These are phyloP conservation scores for Mustelus asterias DNA, from an alignment of 2,113 vertebrate genomes.

Conservation along the genomic window DNA sequence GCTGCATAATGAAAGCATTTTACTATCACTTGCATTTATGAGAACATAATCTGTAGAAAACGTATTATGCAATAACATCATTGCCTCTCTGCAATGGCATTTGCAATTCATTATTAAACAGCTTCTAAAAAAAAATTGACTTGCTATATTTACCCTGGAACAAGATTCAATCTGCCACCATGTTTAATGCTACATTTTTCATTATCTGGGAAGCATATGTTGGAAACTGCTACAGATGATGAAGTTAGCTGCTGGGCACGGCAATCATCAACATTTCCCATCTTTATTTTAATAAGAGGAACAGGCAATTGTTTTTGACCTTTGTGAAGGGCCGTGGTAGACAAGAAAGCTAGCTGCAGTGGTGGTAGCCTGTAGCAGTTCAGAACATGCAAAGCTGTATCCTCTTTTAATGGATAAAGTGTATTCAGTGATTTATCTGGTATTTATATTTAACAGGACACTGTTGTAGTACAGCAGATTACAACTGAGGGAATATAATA, in stretches of 20 bases:
- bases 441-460: slow-evolving; percentile 33
- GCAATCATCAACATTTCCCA: slow-evolving; percentile 67
- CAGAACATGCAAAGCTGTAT: slow-evolving; percentile 71
- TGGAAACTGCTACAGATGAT: slow-evolving; percentile 78
- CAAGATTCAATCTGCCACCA: slow-evolving; percentile 84
- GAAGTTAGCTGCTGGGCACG: slow-evolving; percentile 86
- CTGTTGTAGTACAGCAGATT: slow-evolving; percentile 32
- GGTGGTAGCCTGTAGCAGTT: slow-evolving; percentile 63
- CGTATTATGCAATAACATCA: slow-evolving; percentile 80
- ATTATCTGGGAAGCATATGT: slow-evolving; percentile 92
- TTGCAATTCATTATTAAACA: slow-evolving; percentile 84
- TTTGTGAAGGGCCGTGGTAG: slow-evolving; percentile 85
- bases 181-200: slow-evolving; percentile 90
- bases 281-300: slow-evolving; percentile 79
- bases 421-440: slow-evolving; percentile 29
- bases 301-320: slow-evolving; percentile 80
- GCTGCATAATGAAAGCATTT: slow-evolving; percentile 73
- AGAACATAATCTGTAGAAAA: slow-evolving; percentile 59
- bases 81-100: slow-evolving; percentile 71
- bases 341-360: slow-evolving; percentile 59
- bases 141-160: slow-evolving; percentile 81
- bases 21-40: slow-evolving; percentile 71
- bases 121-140: slow-evolving; percentile 74
- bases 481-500: slow-evolving; percentile 11
- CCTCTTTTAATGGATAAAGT: slow-evolving; percentile 26